Base-by-base conservation (phyloP, 1,140 invertebrate genomes). In the Leptinotarsa texana region DNA sequence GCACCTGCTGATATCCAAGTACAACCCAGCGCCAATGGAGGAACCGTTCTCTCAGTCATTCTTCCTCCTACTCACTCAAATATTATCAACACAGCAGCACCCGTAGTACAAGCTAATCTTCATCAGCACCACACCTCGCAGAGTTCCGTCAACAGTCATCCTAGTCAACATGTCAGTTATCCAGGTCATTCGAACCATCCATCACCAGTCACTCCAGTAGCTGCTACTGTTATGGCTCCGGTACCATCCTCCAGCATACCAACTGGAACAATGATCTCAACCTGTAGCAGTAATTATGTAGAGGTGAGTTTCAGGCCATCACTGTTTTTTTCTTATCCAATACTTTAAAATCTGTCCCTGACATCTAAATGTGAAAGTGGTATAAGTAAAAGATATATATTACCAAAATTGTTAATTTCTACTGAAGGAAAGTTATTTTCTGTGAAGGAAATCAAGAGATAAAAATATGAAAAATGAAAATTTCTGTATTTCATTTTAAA, bases 41-140 rank as follows among this genome's bases (percentile, higher is more conserved):
- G 92, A 2, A 91, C 93, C 0, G 92, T 94, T 1, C 86, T 95
- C 1, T 93, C 94, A 1, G 93, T 95, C 1, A 94, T 93, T 78
- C 86, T 94, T n/a, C 93, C 93, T 13, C 92, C 93, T 61, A 83
- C 80, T 82, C 81, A 86, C 77, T 15, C 85, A 80, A 84, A 83
- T 77, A 77, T 84, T 61, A 80, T 86, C 33, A 87, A 83, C 77
- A 62, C 69, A 15, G 49, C 69, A 17, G 69, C 69, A 13, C 49
- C 69, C 67, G 72, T 74, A 24, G 70, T 68, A 69, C 73, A 61
- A 79, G 83, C 73, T 79, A 75, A 77, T 71, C 80, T 79, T 67
- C 72, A 80, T 49, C 81, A 80, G 67, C 80, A 80, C 68, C 51
- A 57, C 2, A 3, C 51, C 0, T 57, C 51, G 15, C 51, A 57